Percentiles rank a stretch among this genome's conserved stretches.
phyloP scores from a whole-genome alignment of 2,797 vertebrate species.

The Leuciscus waleckii region DNA sequence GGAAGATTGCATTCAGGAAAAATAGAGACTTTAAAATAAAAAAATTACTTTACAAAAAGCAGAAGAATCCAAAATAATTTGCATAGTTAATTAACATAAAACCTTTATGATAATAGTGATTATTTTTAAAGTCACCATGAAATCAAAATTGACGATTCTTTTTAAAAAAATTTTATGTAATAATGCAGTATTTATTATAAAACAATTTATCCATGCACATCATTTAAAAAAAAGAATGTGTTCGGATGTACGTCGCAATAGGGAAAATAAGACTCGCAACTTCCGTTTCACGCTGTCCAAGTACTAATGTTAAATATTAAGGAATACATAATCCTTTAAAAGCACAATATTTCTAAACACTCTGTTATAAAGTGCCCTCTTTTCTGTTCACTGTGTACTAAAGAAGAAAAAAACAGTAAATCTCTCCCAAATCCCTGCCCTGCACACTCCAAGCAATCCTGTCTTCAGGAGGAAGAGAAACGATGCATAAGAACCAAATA shows the following conservation, averaged over 20 bases:
- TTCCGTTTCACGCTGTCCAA: background rate
- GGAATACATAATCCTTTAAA: conserved; percentile 32
- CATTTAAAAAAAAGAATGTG: background rate
- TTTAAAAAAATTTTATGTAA: background rate
- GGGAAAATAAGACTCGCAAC: background rate
- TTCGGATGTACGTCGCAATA: background rate
- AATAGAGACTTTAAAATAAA: background rate
- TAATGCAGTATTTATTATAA: background rate
- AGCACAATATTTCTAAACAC: conserved; percentile 29
- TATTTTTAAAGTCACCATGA: background rate
- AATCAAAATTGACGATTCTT: background rate
- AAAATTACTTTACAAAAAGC: background rate
- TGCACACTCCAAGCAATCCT: conserved; percentile 11
- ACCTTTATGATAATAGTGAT: background rate
- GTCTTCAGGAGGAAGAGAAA: conserved; percentile 21
- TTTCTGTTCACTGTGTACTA: background rate
- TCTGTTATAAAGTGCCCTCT: conserved; percentile 28
- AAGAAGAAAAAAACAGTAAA: conserved; percentile 2
- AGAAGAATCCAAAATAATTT: background rate
- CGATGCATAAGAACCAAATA: conserved; percentile 5
- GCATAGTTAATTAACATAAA: background rate
- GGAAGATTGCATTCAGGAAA: background rate
- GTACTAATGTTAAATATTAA: conserved; percentile 13
- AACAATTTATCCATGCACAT: background rate
- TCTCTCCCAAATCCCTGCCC: conserved; percentile 24